phyloP scores from a whole-genome alignment of 1,140 invertebrate genomes.

The Mercenaria mercenaria region DNA sequence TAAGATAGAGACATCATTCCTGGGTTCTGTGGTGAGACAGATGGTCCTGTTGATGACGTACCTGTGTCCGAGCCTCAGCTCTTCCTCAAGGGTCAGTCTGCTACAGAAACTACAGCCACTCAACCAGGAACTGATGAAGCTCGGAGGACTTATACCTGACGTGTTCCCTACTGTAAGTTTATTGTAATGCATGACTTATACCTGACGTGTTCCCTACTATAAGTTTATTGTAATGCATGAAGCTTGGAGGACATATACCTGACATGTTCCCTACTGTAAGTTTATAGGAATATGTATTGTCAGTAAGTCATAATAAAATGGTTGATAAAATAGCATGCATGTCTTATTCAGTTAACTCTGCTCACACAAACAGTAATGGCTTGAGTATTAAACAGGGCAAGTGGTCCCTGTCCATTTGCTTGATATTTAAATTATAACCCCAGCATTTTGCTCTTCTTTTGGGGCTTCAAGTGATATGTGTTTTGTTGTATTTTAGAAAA shows the following conservation, averaged over 20 bases:
- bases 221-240: conserved; percentile 51
- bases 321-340: too few species aligned
- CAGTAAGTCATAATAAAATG: too few species aligned
- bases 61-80: conserved; percentile 77
- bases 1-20: conserved; percentile 78
- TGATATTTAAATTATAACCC: too few species aligned
- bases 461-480: too few species aligned
- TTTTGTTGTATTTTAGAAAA: too few species aligned
- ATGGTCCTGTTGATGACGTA: conserved; percentile 81
- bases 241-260: conserved; percentile 74
- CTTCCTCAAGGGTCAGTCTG: conserved; percentile 73
- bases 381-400: too few species aligned
- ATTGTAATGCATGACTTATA: conserved; percentile 37
- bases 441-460: too few species aligned
- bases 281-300: too few species aligned
- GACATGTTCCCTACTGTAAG: conserved; percentile 81
- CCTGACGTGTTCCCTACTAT: conserved; percentile 82
- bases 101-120: conserved; percentile 77
- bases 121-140: conserved; percentile 70
- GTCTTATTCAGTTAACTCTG: too few species aligned
- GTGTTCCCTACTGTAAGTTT: conserved; percentile 81
- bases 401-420: too few species aligned
- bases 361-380: too few species aligned
- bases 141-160: conserved; percentile 75
- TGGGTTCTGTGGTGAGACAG: conserved; percentile 81